Conservation (phyloP, 2,888 invertebrate species). For the Nasonovia ribisnigri region DNA sequence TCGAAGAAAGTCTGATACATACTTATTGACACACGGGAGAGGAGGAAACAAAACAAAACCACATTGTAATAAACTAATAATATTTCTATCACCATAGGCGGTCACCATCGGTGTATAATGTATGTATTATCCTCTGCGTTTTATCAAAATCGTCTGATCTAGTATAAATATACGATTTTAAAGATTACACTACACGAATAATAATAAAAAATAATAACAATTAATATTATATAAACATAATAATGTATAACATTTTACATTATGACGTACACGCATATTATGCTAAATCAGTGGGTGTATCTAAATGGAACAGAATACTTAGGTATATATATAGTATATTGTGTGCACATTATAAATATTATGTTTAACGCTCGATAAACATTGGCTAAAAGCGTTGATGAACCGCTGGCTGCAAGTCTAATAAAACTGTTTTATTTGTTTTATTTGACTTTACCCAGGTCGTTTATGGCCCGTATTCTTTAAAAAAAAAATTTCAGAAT, state of each 20-base stretch:
- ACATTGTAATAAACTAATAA: background rate
- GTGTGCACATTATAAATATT: background rate
- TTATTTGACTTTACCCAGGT: background rate
- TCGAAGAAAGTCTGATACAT: background rate
- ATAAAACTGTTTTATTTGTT: background rate
- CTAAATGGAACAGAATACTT: background rate
- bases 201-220: background rate
- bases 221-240: background rate
- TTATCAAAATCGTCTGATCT: conserved; percentile 14
- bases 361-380: conserved; percentile 9
- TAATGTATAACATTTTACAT: background rate
- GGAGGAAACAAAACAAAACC: background rate
- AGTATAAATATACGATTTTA: background rate
- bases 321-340: background rate
- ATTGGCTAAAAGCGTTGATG: background rate
- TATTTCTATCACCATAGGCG: background rate
- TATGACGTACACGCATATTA: background rate
- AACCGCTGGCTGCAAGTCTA: background rate
- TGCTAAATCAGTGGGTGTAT: background rate
- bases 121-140: background rate
- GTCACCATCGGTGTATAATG: background rate
- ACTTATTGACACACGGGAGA: no score
- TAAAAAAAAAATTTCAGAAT: background rate
- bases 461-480: background rate
- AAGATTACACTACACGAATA: background rate